Conservation (phyloP, 2,113 vertebrate species). For the Rhinoptilus africanus region DNA sequence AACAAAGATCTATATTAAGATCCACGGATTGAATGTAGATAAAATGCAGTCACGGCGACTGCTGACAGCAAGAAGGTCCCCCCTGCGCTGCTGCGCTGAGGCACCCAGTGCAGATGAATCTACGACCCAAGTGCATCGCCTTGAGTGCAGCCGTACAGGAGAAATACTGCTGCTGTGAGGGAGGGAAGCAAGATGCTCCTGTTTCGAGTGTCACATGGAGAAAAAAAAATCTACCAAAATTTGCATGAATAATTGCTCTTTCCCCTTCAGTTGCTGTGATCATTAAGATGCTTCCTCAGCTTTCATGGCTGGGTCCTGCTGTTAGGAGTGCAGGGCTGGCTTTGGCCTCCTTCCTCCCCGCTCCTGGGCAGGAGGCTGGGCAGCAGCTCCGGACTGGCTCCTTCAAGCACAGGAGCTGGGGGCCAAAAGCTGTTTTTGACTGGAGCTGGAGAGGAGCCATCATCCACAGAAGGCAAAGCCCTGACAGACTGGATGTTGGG, state of each 20-base stretch:
- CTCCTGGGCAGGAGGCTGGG: not conserved
- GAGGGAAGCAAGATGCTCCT: not conserved
- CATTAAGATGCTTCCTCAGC: not conserved
- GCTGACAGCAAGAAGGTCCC: conserved; percentile 29
- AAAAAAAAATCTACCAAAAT: not conserved
- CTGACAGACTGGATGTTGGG: not conserved
- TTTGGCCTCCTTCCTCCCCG: not conserved
- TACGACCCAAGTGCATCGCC: not conserved
- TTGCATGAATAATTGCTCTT: not conserved
- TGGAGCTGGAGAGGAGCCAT: not conserved
- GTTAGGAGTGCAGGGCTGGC: not conserved
- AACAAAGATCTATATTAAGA: conserved; percentile 68
- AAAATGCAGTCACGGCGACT: conserved; percentile 22
- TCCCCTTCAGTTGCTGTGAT: not conserved
- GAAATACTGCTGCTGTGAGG: not conserved
- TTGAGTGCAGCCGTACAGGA: not conserved
- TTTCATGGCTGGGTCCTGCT: not conserved
- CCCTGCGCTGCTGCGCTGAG: not conserved
- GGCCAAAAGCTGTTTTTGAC: not conserved
- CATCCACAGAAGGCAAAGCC: not conserved
- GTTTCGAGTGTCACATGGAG: not conserved
- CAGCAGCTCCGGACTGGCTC: not conserved
- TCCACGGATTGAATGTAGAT: conserved; percentile 43
- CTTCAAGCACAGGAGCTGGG: not conserved
- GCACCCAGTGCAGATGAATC: not conserved